A percentile compares a stretch with the other conserved stretches of the same genome.
phyloP scores from a whole-genome alignment of 2,888 invertebrate genomes.

The Ochropleura plecta region DNA sequence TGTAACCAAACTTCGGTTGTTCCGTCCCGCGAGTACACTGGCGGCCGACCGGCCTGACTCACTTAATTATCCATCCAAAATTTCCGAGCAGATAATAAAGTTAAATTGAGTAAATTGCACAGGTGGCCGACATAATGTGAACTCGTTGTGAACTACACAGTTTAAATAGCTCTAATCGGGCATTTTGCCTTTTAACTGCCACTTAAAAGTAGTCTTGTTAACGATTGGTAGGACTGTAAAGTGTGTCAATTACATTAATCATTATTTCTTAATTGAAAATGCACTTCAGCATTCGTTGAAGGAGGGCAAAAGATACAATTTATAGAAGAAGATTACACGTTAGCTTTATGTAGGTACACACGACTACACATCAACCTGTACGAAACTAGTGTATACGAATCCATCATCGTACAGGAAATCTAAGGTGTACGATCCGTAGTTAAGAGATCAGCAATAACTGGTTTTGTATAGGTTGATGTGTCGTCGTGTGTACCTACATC shows the following conservation, averaged over 20 bases:
- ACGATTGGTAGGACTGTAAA: slow-evolving; percentile 40
- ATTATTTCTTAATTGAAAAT: slow-evolving; percentile 39
- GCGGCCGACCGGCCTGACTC: slow-evolving; percentile 65
- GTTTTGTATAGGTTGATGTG: no score
- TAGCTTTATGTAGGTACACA: not conserved
- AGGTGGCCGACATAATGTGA: slow-evolving; percentile 77
- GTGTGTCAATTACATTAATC: slow-evolving; percentile 40
- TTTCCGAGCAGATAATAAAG: slow-evolving; percentile 81
- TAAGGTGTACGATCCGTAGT: no score
- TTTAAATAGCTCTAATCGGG: slow-evolving; percentile 73
- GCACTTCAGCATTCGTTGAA: slow-evolving; percentile 29
- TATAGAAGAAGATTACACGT: not conserved
- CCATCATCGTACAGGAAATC: no score
- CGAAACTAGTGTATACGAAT: no score
- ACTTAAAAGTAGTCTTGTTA: slow-evolving; percentile 69
- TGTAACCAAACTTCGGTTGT: slow-evolving; percentile 71
- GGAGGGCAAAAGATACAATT: not conserved
- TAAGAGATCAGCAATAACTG: no score
- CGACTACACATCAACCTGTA: no score
- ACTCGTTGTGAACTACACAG: slow-evolving; percentile 67
- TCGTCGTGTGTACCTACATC: no score
- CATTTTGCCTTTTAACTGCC: slow-evolving; percentile 72
- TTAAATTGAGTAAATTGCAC: slow-evolving; percentile 84
- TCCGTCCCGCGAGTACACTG: slow-evolving; percentile 70
- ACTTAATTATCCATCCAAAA: slow-evolving; percentile 80